Base-by-base conservation (phyloP, 2,888 invertebrate genomes). In the Platycheirus rosarum region DNA sequence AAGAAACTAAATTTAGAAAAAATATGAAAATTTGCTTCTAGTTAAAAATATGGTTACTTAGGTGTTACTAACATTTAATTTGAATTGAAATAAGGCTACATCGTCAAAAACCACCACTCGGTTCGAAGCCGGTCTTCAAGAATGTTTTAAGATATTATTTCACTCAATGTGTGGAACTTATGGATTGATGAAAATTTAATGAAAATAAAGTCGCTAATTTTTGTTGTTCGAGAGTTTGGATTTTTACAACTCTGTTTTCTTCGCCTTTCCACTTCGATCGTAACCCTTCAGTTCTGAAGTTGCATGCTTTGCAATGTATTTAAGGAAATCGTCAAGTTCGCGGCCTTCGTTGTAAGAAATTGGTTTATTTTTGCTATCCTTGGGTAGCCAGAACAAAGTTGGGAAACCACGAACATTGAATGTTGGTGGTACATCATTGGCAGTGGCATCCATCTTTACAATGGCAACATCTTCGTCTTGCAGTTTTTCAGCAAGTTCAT, bases 391-490 rank as follows among this genome's bases (percentile, higher is more conserved):
- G 93, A 93, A 99, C 79, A 99, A 93, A 4, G 99, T 99, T 70
- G 99, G 99, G 94, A 99, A 99, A 8, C 99, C 99, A 76, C 95
- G 93, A 8, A 99, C 99, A 88, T 98, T 96, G 91, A 93, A 99
- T 85, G 90, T 90, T 85, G 95, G 92, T 85, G 98, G 98, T 87
- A 98, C 98, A 92, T 99, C 99, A 90, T 99, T 99, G 85, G 97
- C 97, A 9, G 99, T 98, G 11, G 99, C 99, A 91, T 99, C 99
- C 92, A 99, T 96, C 91, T 99, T 99, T 1, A 98, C 96, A 87
- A 99, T 97, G 84, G 94, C 95, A 1, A 99, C 94, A 29, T 95
- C 93, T 91, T 99, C 99, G 85, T 94, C 92, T 86, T 93, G 93
- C 89, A 98, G 89, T 94, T 96, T 96, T 74, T 95, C 94, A 40